phyloP scores from a whole-genome alignment of 2,113 vertebrate genomes.

The Aptenodytes patagonicus region DNA sequence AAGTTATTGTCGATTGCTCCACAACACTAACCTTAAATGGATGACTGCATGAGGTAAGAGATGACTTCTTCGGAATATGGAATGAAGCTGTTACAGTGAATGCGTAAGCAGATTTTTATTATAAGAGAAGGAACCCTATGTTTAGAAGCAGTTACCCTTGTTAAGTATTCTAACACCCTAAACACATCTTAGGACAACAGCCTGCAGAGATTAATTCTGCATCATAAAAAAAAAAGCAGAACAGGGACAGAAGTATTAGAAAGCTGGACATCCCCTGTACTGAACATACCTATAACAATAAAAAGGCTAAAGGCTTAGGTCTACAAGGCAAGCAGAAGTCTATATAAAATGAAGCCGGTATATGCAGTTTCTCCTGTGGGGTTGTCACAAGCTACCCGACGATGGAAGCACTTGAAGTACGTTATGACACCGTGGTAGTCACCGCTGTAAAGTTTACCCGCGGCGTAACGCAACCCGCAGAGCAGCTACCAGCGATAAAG shows the following conservation, averaged over 20 bases:
- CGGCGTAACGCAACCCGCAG: neutral
- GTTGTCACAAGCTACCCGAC: neutral
- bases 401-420: neutral
- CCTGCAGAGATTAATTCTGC: neutral
- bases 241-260: rapidly evolving
- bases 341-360: rapidly evolving
- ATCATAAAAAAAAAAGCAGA: neutral
- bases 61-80: neutral
- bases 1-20: neutral
- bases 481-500: rapidly evolving
- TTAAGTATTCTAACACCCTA: neutral
- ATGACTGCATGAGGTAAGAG: neutral
- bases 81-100: neutral
- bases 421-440: rapidly evolving
- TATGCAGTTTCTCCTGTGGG: rapidly evolving
- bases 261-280: rapidly evolving
- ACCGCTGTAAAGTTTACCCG: neutral
- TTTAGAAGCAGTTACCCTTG: neutral
- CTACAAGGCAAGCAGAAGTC: neutral
- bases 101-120: neutral
- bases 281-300: rapidly evolving
- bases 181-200: neutral
- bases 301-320: neutral
- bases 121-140: neutral
- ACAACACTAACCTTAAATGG: neutral